Percentiles rank a stretch among this genome's conserved stretches.
These are phyloP conservation scores for Gracilinanus agilis DNA, from an alignment of 2,113 vertebrate genomes.

Conservation along the genomic window DNA sequence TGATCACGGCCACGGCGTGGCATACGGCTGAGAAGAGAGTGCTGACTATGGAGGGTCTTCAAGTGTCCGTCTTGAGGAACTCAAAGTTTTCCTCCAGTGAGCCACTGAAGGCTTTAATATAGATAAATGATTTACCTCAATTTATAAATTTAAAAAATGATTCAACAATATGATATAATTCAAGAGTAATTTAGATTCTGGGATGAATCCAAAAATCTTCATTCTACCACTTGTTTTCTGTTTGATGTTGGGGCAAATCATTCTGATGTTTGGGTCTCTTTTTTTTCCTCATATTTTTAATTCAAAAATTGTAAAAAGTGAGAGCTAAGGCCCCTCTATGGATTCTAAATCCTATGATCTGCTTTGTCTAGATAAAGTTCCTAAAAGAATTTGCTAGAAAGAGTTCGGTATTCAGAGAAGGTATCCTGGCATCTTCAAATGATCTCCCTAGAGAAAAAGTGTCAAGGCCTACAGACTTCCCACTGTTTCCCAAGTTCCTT, in stretches of 20 bases:
- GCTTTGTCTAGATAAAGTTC: not conserved
- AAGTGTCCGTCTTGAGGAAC: not conserved
- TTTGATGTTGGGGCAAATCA: not conserved
- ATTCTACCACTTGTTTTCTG: not conserved
- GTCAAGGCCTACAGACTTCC: not conserved
- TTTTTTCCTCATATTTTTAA: not conserved
- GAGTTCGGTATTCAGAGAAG: constrained; percentile 13
- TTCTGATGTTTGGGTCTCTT: not conserved
- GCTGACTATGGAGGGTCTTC: not conserved
- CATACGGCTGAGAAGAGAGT: not conserved
- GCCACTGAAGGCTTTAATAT: not conserved
- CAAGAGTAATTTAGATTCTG: not conserved
- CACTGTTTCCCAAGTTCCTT: not conserved
- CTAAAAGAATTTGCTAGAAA: constrained; percentile 22
- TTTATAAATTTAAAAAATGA: not conserved
- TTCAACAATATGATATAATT: not conserved
- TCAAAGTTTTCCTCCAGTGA: not conserved
- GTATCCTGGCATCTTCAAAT: not conserved
- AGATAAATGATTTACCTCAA: not conserved
- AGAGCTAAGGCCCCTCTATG: not conserved
- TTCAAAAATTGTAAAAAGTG: not conserved
- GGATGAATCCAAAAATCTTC: not conserved
- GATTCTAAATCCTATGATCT: not conserved
- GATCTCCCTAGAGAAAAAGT: constrained; percentile 9
- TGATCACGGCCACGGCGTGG: too few relatives aligned